Evolutionary conservation across 2,113 vertebrate genomes (phyloP).

Genomic region (Trogon surrucura): DNA sequence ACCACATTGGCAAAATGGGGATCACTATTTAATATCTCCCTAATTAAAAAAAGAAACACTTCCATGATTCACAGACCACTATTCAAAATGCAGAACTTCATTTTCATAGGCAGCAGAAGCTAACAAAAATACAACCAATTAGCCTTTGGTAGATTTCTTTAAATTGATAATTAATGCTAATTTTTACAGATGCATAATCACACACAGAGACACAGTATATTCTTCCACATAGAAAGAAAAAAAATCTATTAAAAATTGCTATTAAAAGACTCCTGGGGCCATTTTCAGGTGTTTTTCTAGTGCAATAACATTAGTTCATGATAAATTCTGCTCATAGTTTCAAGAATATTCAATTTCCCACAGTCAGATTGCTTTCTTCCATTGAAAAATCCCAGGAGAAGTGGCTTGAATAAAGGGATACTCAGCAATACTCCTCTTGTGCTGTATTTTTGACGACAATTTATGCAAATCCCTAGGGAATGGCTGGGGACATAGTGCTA

Average conservation of each 20-base stretch:
- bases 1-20: neutral
- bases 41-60: slow-evolving; percentile 7
- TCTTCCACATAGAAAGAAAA: neutral
- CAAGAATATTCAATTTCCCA: slow-evolving; percentile 30
- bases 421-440: neutral
- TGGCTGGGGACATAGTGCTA: neutral
- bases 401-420: neutral
- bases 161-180: neutral
- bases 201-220: neutral
- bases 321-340: neutral
- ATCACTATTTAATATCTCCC: neutral
- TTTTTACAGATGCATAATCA: neutral
- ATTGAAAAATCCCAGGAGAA: neutral
- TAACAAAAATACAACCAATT: slow-evolving; percentile 6
- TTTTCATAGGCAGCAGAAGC: neutral
- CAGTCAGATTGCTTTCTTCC: slow-evolving; percentile 1
- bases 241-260: neutral
- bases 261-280: neutral
- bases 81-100: slow-evolving; percentile 1
- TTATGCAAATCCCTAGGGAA: neutral
- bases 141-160: neutral
- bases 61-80: neutral
- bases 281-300: slow-evolving; percentile 49
- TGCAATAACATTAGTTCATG: neutral
- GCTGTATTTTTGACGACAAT: neutral